These are phyloP conservation scores for Drosophila nebulosa DNA, from an alignment of 1,140 invertebrate species.

Conservation along the genomic window DNA sequence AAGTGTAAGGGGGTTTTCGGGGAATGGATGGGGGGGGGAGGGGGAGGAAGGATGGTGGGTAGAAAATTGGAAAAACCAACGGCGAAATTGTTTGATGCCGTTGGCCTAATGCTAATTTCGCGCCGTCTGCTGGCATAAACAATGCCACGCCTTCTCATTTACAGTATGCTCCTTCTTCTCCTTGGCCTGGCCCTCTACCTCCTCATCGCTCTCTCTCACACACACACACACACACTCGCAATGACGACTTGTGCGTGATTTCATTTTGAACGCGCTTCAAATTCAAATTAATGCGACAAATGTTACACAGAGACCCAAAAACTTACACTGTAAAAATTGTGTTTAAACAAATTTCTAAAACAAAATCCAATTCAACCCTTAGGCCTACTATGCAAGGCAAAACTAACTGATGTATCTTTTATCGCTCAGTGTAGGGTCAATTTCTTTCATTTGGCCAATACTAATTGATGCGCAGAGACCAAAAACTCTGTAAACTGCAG, in stretches of 20 bases:
- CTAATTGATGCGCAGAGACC: constrained; percentile 3
- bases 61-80: not conserved
- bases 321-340: not conserved
- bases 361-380: no score
- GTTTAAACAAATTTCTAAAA: not conserved
- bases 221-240: not conserved
- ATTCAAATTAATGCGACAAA: constrained; percentile 69
- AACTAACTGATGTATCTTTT: not conserved
- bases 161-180: no score
- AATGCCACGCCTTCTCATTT: constrained; percentile 19
- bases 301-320: constrained; percentile 21
- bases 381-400: no score
- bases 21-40: no score
- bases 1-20: no score
- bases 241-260: constrained; percentile 40
- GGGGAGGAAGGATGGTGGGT: no score
- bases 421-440: not conserved
- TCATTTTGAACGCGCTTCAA: constrained; percentile 64
- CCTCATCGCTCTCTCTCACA: not conserved
- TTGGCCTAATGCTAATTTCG: constrained; percentile 67
- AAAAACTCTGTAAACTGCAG: constrained; percentile 2
- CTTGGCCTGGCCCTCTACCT: no score
- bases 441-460: not conserved
- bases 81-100: constrained; percentile 54
- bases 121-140: constrained; percentile 61